Evolutionary conservation across 2,888 invertebrate species (phyloP).

Genomic region (Melieria picta): DNA sequence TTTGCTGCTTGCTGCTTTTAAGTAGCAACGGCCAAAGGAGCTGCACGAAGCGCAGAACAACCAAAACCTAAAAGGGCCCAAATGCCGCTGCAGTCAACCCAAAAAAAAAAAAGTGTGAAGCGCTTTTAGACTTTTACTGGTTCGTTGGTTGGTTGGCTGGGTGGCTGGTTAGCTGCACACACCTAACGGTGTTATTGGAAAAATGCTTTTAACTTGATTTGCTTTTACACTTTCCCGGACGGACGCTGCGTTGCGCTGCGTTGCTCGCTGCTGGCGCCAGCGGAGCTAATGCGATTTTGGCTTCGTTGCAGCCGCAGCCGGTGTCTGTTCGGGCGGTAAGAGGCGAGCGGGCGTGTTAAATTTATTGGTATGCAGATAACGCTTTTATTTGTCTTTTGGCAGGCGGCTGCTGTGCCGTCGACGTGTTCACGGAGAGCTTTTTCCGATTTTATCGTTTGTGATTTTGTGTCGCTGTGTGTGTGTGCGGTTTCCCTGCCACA

Average conservation of each 20-base stretch:
- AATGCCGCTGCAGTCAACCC: too few species aligned
- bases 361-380: conserved; percentile 30
- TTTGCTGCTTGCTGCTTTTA: too few species aligned
- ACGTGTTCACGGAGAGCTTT: not conserved
- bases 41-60: too few species aligned
- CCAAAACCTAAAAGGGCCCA: too few species aligned
- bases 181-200: conserved; percentile 21
- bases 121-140: conserved; percentile 14
- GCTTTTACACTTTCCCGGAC: conserved; percentile 25
- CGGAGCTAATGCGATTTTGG: conserved; percentile 5
- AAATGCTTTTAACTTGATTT: conserved; percentile 39
- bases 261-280: not conserved
- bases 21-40: too few species aligned
- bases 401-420: too few species aligned
- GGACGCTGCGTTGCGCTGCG: not conserved
- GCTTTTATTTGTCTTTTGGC: conserved; percentile 9
- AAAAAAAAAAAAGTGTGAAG: not conserved
- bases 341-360: not conserved
- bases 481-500: not conserved
- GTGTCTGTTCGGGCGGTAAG: conserved; percentile 4
- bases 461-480: not conserved
- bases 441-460: not conserved
- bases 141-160: not conserved
- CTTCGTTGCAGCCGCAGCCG: conserved; percentile 8
- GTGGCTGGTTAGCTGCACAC: too few species aligned